These are phyloP conservation scores for Drosophila leontia DNA, from an alignment of 1,140 invertebrate species.

Conservation along the genomic window DNA sequence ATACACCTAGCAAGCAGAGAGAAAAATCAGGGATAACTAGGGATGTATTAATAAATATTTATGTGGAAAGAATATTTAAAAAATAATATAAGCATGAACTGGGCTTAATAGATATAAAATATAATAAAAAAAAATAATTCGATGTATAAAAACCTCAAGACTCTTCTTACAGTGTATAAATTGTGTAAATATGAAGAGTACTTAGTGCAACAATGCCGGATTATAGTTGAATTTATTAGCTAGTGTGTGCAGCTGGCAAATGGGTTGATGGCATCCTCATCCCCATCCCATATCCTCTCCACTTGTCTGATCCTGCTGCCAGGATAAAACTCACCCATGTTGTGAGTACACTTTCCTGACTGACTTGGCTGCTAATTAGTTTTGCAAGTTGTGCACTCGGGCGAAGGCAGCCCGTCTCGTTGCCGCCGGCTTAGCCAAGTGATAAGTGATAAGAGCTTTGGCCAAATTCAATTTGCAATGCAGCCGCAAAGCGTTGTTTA, in stretches of 20 bases:
- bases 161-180: conserved; percentile 36
- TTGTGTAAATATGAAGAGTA: conserved; percentile 82
- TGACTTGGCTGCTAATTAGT: conserved; percentile 69
- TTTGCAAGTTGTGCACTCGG: conserved; percentile 51
- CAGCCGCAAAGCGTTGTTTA: conserved; percentile 55
- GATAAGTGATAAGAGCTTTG: conserved; percentile 62
- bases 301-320: conserved; percentile 5
- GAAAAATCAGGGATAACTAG: neutral
- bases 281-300: neutral
- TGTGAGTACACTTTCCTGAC: conserved; percentile 48
- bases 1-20: neutral
- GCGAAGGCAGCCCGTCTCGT: conserved; percentile 23
- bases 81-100: too few species aligned
- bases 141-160: neutral
- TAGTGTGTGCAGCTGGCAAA: conserved; percentile 59
- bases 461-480: conserved; percentile 58
- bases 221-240: conserved; percentile 82
- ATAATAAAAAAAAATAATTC: too few species aligned
- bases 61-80: too few species aligned
- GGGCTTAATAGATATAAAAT: too few species aligned
- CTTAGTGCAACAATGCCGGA: conserved; percentile 82
- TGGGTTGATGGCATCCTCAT: conserved; percentile 32
- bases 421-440: conserved; percentile 47
- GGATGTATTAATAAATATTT: neutral
- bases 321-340: conserved; percentile 9